Conservation (phyloP, 35 echinoderm and acorn worm species). For the Lytechinus variegatus region DNA sequence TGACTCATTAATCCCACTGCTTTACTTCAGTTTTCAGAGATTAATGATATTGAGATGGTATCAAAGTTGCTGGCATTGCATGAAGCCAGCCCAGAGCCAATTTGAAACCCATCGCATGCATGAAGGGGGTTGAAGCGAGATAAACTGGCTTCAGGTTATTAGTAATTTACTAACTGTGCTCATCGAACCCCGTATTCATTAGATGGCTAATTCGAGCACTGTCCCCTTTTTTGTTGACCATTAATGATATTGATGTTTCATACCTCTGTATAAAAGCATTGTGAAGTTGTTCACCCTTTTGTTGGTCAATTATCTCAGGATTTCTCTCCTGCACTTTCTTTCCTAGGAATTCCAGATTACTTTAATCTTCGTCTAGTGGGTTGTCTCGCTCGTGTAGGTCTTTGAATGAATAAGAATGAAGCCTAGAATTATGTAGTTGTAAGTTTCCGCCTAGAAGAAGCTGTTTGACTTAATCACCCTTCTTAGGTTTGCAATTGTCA, state of each 20-base stretch:
- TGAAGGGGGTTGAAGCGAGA: neutral
- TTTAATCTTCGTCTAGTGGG: constrained; percentile 18
- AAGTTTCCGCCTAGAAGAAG: neutral
- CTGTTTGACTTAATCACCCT: neutral
- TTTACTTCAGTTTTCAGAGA: no score
- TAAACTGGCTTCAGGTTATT: neutral
- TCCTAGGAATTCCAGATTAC: neutral
- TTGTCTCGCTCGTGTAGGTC: neutral
- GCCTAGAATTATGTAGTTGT: neutral
- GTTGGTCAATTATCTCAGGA: neutral
- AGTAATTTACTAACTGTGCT: neutral
- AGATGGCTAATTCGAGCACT: neutral
- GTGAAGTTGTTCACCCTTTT: neutral
- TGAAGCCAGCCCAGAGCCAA: no score
- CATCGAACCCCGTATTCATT: neutral
- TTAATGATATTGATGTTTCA: neutral
- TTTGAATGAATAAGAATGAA: neutral
- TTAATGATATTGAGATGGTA: no score
- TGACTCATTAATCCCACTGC: no score
- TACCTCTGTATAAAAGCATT: neutral
- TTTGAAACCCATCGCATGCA: no score
- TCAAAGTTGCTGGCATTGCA: no score
- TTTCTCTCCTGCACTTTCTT: neutral
- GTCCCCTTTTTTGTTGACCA: neutral
- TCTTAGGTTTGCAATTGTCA: neutral